Evolutionary conservation across 2,113 vertebrate species (phyloP).

Genomic region (Cryptotis parvus): DNA sequence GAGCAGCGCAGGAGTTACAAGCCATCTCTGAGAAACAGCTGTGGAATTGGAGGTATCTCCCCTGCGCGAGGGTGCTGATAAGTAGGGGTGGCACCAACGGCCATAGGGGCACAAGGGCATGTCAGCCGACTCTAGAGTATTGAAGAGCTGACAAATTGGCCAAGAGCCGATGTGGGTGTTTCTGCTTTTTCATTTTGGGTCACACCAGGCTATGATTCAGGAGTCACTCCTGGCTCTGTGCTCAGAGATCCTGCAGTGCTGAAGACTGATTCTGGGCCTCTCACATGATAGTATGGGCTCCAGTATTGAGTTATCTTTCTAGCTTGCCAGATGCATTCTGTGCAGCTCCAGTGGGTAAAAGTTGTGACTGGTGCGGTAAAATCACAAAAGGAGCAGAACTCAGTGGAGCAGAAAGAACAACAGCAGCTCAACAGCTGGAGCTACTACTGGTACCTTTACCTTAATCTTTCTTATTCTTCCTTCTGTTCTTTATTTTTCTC

Average conservation of each 20-base stretch:
- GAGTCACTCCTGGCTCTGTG: too few relatives aligned
- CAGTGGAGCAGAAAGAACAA: conserved; percentile 18
- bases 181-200: too few relatives aligned
- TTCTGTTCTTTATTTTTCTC: neutral
- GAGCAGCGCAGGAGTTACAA: neutral
- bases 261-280: too few relatives aligned
- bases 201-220: too few relatives aligned
- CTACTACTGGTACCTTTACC: too few relatives aligned
- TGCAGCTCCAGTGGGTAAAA: neutral
- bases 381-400: neutral
- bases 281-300: too few relatives aligned
- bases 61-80: neutral
- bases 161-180: neutral
- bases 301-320: too few relatives aligned
- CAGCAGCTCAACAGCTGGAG: too few relatives aligned
- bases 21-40: neutral
- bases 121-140: neutral
- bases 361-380: neutral
- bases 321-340: neutral
- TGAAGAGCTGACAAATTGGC: neutral
- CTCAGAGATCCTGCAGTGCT: too few relatives aligned
- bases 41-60: neutral
- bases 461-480: neutral
- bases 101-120: neutral
- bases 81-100: neutral